phyloP scores from a whole-genome alignment of 2,888 invertebrate genomes.

The Psococerastis gibbosa region DNA sequence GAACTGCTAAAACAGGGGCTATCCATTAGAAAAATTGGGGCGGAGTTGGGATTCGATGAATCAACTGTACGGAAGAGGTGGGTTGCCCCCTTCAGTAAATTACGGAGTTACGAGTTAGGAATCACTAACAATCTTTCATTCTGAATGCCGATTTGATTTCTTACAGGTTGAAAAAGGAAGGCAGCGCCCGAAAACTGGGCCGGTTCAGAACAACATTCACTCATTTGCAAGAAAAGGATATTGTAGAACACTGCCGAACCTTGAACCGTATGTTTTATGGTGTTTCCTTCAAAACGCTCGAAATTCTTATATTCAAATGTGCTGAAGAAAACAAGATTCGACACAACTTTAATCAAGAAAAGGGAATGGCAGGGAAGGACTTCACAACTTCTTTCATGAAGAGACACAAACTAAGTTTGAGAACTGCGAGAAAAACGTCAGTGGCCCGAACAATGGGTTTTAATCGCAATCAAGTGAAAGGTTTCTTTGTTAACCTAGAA shows the following conservation, averaged over 20 bases:
- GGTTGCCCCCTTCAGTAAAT: too few relatives aligned
- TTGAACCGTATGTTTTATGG: background rate
- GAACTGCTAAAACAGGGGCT: too few relatives aligned
- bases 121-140: too few relatives aligned
- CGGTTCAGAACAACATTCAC: background rate
- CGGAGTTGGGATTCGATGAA: too few relatives aligned
- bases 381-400: slow-evolving; percentile 10
- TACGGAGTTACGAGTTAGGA: too few relatives aligned
- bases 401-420: slow-evolving; percentile 4
- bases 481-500: background rate
- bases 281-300: too few relatives aligned
- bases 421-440: slow-evolving; percentile 7
- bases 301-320: background rate
- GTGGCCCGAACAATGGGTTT: slow-evolving; percentile 10
- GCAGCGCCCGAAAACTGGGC: too few relatives aligned
- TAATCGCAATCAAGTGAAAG: slow-evolving; percentile 5
- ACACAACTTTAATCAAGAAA: background rate
- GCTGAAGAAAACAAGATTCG: background rate
- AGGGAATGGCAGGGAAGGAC: slow-evolving; percentile 8
- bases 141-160: too few relatives aligned
- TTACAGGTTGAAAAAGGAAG: too few relatives aligned
- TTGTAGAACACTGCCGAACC: background rate
- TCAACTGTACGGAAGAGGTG: too few relatives aligned
- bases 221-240: background rate
- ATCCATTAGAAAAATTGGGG: too few relatives aligned